Evolutionary conservation across 1,140 invertebrate genomes (phyloP).

Genomic region (Trachelipus rathkii): DNA sequence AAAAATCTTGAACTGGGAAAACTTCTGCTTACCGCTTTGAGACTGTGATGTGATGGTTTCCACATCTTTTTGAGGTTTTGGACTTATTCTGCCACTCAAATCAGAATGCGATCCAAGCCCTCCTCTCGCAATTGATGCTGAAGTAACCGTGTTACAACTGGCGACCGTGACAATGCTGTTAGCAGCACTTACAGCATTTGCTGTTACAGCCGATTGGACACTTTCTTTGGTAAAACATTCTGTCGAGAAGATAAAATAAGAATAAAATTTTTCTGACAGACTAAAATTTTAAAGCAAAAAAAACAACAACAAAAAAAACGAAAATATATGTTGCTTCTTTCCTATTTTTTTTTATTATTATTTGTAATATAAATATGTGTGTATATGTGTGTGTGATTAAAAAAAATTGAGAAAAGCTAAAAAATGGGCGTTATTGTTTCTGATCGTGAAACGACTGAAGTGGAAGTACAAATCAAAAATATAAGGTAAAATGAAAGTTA

Average conservation of each 20-base stretch:
- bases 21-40: background rate
- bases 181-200: conserved; percentile 1
- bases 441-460: too few relatives aligned
- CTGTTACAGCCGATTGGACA: background rate
- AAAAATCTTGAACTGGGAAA: too few relatives aligned
- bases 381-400: background rate
- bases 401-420: too few relatives aligned
- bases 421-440: too few relatives aligned
- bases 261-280: too few relatives aligned
- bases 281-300: too few relatives aligned
- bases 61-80: background rate
- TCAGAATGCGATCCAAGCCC: background rate
- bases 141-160: background rate
- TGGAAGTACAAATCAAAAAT: too few relatives aligned
- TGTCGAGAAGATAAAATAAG: background rate
- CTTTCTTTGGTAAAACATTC: conserved; percentile 1
- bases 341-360: too few relatives aligned
- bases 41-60: background rate
- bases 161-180: background rate
- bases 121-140: background rate
- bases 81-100: background rate
- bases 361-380: background rate
- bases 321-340: too few relatives aligned
- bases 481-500: too few relatives aligned
- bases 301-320: too few relatives aligned